Evolutionary conservation across 2,888 invertebrate genomes (phyloP).

Genomic region (Acleris holmiana): DNA sequence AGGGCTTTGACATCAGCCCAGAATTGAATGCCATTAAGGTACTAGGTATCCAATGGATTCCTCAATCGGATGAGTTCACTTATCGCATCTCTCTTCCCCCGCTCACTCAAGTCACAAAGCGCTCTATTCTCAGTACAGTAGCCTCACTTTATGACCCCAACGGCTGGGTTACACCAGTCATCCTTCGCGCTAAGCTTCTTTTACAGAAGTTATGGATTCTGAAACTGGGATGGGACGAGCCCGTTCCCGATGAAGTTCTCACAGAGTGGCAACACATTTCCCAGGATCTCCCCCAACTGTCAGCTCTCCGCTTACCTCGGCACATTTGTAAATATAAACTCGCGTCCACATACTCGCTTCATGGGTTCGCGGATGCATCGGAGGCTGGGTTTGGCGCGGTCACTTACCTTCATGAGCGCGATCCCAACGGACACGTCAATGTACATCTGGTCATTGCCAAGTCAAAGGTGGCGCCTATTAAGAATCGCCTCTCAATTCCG

Average conservation of each 20-base stretch:
- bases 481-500: not conserved
- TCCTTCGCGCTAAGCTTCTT: slow-evolving; percentile 11
- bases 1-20: not conserved
- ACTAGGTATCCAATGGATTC: slow-evolving; percentile 4
- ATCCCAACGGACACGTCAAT: not conserved
- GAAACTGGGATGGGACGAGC: slow-evolving; percentile 10
- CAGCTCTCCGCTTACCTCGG: slow-evolving; percentile 11
- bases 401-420: not conserved
- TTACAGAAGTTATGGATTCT: slow-evolving; percentile 8
- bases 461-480: slow-evolving; percentile 7
- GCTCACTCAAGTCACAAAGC: slow-evolving; percentile 4
- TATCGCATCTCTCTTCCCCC: slow-evolving; percentile 10
- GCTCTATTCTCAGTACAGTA: not conserved
- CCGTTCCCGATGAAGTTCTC: not conserved
- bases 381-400: not conserved
- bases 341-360: slow-evolving; percentile 6
- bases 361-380: slow-evolving; percentile 9
- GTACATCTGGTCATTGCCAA: slow-evolving; percentile 10
- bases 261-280: slow-evolving; percentile 8
- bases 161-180: slow-evolving; percentile 13
- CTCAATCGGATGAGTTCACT: slow-evolving; percentile 9
- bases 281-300: not conserved
- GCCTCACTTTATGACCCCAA: not conserved
- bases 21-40: not conserved
- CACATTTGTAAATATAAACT: slow-evolving; percentile 3